Evolutionary conservation across 2,113 vertebrate genomes (phyloP).

Genomic region (Bubo scandiacus): DNA sequence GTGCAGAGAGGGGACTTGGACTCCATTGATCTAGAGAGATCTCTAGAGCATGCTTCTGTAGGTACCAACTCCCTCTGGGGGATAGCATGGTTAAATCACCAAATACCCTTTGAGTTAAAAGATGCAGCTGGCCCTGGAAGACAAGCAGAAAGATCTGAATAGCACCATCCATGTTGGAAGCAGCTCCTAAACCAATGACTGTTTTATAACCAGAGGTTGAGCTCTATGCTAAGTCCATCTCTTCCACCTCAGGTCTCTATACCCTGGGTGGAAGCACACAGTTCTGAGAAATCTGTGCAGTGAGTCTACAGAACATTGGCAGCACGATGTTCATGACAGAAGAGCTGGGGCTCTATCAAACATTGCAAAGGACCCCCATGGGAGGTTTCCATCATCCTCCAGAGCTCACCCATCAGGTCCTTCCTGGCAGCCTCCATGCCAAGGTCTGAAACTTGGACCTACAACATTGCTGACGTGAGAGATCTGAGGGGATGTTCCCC

Average conservation of each 20-base stretch:
- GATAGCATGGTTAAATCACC: not conserved
- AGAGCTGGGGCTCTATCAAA: not conserved
- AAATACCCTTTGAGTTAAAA: not conserved
- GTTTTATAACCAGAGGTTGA: not conserved
- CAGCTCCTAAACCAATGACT: not conserved
- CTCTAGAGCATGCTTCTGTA: not conserved
- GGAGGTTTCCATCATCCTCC: not conserved
- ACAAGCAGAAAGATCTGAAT: not conserved
- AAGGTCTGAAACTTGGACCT: not conserved
- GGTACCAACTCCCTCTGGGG: not conserved
- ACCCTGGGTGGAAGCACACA: not conserved
- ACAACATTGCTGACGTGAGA: fast-evolving
- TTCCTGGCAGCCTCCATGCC: not conserved
- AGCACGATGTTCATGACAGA: not conserved
- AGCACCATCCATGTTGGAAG: not conserved
- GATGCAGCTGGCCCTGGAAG: not conserved
- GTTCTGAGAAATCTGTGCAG: not conserved
- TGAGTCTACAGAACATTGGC: not conserved
- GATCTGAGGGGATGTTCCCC: not conserved
- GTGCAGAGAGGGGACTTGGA: not conserved
- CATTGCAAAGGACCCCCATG: not conserved
- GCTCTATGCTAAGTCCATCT: not conserved
- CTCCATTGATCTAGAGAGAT: too few species aligned
- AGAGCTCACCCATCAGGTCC: not conserved
- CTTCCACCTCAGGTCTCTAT: not conserved